phyloP scores from a whole-genome alignment of 2,888 invertebrate species.

The Balanococcus diminutus region DNA sequence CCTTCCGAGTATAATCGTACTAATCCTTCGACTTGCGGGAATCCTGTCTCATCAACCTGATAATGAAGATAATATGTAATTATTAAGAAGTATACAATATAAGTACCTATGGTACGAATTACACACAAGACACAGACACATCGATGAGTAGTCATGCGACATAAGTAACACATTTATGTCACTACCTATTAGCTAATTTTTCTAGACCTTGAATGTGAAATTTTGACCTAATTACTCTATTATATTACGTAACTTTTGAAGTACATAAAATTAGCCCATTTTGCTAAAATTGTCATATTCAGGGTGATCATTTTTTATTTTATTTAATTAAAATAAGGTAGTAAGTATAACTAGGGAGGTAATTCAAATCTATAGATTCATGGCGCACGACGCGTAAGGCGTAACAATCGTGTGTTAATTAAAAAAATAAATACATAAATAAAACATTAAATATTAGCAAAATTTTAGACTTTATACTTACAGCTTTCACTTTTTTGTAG shows the following conservation, averaged over 20 bases:
- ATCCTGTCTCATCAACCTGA: conserved; percentile 74
- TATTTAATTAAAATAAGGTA: no score
- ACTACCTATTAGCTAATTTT: conserved; percentile 4
- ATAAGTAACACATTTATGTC: background rate
- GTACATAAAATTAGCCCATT: background rate
- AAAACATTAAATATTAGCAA: background rate
- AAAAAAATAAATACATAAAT: no score
- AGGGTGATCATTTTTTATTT: no score
- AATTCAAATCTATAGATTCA: no score
- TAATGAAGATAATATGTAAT: background rate
- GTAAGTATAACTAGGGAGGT: no score
- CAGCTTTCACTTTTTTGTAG: conserved; percentile 79
- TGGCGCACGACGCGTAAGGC: no score
- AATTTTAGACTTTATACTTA: conserved; percentile 63
- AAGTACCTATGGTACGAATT: background rate
- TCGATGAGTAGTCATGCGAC: background rate
- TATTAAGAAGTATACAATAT: background rate
- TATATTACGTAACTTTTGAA: background rate
- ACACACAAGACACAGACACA: no score
- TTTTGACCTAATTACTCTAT: background rate
- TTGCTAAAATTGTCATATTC: background rate
- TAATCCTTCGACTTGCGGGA: conserved; percentile 76
- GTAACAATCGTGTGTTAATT: no score
- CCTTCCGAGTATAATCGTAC: conserved; percentile 77
- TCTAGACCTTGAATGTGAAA: conserved; percentile 6